Evolutionary conservation across 2,797 vertebrate species (phyloP).

Genomic region (Hippoglossus hippoglossus): DNA sequence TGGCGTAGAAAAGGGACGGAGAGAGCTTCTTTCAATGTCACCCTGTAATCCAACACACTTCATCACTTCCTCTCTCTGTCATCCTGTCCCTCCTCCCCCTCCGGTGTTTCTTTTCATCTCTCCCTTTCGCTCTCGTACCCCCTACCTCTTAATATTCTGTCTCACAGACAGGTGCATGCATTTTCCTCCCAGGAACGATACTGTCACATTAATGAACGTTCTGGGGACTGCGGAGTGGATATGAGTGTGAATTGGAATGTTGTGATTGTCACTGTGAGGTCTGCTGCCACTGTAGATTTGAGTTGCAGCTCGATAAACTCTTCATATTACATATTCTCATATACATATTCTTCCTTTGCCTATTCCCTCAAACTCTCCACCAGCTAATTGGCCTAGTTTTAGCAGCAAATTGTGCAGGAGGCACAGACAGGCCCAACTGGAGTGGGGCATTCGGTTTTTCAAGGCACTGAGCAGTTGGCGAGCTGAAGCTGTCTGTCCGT

Average conservation of each 20-base stretch:
- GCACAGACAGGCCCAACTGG: neutral
- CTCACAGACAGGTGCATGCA: constrained; percentile 47
- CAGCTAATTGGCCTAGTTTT: constrained; percentile 28
- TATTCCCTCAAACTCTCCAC: neutral
- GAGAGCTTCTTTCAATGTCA: constrained; percentile 70
- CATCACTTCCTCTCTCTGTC: constrained; percentile 55
- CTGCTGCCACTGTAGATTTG: neutral
- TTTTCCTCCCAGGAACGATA: constrained; percentile 37
- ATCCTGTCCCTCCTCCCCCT: constrained; percentile 15
- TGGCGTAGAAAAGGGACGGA: constrained; percentile 27
- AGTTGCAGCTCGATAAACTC: neutral
- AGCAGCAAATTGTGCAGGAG: neutral
- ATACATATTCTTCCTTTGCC: neutral
- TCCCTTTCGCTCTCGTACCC: constrained; percentile 16
- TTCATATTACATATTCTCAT: neutral
- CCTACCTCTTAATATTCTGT: constrained; percentile 51
- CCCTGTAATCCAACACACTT: constrained; percentile 63
- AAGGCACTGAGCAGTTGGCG: constrained; percentile 25
- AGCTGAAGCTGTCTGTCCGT: constrained; percentile 21
- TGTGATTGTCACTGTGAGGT: constrained; percentile 12
- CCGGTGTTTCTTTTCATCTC: constrained; percentile 1
- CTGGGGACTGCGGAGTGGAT: constrained; percentile 15
- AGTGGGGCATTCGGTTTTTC: constrained; percentile 36
- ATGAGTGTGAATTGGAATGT: constrained; percentile 40
- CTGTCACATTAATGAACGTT: constrained; percentile 61